Conservation (phyloP, 1,140 invertebrate genomes). For the Panagrolaimus sp. region DNA sequence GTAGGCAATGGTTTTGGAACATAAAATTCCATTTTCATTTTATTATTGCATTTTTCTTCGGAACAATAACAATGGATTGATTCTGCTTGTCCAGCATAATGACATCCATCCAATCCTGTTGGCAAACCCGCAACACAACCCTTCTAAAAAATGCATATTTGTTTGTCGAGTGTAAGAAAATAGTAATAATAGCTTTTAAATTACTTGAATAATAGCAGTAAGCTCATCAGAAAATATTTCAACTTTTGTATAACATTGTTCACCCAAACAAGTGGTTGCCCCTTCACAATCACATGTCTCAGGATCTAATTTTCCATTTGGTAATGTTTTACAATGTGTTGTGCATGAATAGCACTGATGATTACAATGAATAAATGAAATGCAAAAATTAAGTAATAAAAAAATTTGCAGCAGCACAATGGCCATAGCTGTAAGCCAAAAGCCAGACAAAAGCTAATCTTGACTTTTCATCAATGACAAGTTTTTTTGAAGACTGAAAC, state of each 20-base stretch:
- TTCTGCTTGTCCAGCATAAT: constrained; percentile 57
- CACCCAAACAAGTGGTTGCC: constrained; percentile 42
- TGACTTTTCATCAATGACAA: too few relatives aligned
- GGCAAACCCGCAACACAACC: constrained; percentile 54
- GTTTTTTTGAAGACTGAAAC: too few relatives aligned
- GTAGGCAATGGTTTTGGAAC: constrained; percentile 44
- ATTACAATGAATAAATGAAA: too few relatives aligned
- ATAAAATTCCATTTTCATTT: constrained; percentile 28
- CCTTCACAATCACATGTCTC: constrained; percentile 37
- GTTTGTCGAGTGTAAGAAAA: constrained; percentile 8
- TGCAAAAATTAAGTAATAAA: too few relatives aligned
- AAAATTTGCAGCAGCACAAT: too few relatives aligned
- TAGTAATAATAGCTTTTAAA: background rate
- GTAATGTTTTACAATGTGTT: constrained; percentile 35
- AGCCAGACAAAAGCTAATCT: too few relatives aligned
- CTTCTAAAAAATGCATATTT: constrained; percentile 48
- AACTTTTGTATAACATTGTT: constrained; percentile 57
- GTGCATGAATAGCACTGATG: constrained; percentile 46
- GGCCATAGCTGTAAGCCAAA: too few relatives aligned
- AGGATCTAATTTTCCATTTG: constrained; percentile 37
- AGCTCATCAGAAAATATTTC: constrained; percentile 52
- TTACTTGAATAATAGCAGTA: constrained; percentile 57
- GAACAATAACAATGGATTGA: constrained; percentile 57
- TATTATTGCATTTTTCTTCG: constrained; percentile 52
- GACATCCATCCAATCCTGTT: constrained; percentile 49